A percentile compares a stretch with the other conserved stretches of the same genome.
Conservation (phyloP, 2,113 vertebrate species). For the Aepyceros melampus region DNA sequence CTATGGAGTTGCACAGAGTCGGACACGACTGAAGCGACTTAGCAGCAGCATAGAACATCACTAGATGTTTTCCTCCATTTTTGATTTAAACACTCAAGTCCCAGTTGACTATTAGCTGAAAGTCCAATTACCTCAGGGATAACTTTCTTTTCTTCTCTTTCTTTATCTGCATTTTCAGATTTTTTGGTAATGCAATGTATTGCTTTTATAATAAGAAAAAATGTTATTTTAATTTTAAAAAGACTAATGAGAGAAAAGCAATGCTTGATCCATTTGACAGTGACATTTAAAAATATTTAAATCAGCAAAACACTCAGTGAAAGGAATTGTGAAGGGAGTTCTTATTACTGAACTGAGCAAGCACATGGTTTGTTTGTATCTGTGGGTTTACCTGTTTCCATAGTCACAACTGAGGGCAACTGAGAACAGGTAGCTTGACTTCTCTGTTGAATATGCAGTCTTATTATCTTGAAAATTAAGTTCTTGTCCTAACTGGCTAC, state of each 20-base stretch:
- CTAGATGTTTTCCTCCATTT: not conserved
- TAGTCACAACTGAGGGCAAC: not conserved
- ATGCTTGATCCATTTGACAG: not conserved
- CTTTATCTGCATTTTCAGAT: not conserved
- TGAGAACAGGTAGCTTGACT: not conserved
- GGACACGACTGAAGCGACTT: too few species aligned
- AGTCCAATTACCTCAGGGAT: not conserved
- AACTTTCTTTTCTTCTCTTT: not conserved
- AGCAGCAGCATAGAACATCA: too few species aligned
- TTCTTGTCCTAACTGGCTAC: not conserved
- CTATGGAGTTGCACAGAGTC: too few species aligned
- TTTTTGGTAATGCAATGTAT: not conserved
- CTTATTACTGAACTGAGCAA: not conserved
- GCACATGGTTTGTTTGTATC: not conserved
- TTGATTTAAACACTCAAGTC: not conserved
- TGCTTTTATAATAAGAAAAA: not conserved
- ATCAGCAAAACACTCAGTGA: too few species aligned
- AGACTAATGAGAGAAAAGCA: not conserved
- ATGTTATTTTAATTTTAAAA: slow-evolving; percentile 4
- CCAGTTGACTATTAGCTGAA: not conserved
- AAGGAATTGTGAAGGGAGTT: not conserved
- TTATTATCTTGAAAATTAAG: slow-evolving; percentile 18
- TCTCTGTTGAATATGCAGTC: not conserved
- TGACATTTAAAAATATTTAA: not conserved
- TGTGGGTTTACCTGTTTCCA: not conserved